Evolutionary conservation across 2,113 vertebrate genomes (phyloP).

Genomic region (Lepus europaeus): DNA sequence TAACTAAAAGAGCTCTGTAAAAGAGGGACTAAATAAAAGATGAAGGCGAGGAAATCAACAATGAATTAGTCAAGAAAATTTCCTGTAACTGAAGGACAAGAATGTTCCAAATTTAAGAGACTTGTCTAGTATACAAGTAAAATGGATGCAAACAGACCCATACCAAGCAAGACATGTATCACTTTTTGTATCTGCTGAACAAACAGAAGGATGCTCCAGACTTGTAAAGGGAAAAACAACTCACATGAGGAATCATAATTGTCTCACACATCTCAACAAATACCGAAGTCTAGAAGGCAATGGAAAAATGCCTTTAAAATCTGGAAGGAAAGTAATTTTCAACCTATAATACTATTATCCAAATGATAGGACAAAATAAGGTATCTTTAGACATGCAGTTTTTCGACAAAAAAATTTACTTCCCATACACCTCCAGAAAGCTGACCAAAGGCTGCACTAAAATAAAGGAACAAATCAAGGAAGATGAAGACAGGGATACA

Average conservation of each 20-base stretch:
- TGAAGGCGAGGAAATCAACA: background rate
- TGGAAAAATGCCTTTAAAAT: background rate
- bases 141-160: background rate
- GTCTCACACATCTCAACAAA: constrained; percentile 32
- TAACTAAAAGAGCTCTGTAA: constrained; percentile 17
- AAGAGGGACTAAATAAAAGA: background rate
- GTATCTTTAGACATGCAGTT: background rate
- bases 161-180: background rate
- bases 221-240: background rate
- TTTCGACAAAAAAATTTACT: background rate
- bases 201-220: background rate
- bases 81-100: background rate
- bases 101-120: constrained; percentile 17
- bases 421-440: constrained; percentile 8
- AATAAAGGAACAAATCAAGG: background rate
- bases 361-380: constrained; percentile 17
- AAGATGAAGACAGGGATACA: background rate
- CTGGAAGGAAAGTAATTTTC: background rate
- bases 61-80: background rate
- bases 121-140: background rate
- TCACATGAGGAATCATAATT: constrained; percentile 11
- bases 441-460: background rate
- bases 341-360: background rate
- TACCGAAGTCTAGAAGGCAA: constrained; percentile 12
- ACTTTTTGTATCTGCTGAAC: too few relatives aligned